Base-by-base conservation (phyloP, 2,888 invertebrate species). In the Microdon myrmicae region DNA sequence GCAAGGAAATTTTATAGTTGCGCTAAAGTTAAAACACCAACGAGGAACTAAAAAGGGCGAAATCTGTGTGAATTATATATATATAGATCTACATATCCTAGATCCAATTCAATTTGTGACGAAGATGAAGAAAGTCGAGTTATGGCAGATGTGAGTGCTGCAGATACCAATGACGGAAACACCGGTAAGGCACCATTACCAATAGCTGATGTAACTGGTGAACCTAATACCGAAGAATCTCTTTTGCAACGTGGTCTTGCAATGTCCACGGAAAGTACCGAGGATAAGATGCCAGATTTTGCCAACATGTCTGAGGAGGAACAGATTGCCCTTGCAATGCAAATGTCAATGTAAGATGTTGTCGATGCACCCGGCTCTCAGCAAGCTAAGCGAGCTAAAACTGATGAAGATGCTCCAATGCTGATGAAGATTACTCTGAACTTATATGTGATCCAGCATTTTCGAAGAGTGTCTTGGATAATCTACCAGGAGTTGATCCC, bases 271-370 rank as follows among this genome's bases (percentile, higher is more conserved):
- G 92, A 92, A 69, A 75, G 55, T 54, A 76, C 79, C 10, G 80
- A 82, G 49, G 78, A 78, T 60, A 81, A 81, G 67, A 81, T 85
- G 56, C 89, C 90, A 4, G 92, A 95, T 79, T 90, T 94, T 75
- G 86, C 89, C 39, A 89, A 93, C 68, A 91, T 99, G 90, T 94
- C 96, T 8, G 99, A 99, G 79, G 99, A 99, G 74, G 97, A 99
- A 78, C 99, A 99, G 81, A 96, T 99, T 74, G 97, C 96, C 37
- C 94, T 96, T 76, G 99, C 99, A 12, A 94, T 99, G 91, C 95
- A 96, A 80, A 97, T 99, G 94, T 98, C 98, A n/a, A 94, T 99
- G 90, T 94, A 94, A 79, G 91, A 92, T 80, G 85, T 87, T 37
- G 85, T 72, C 73, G 82, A 82, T 71, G 83, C 82, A 35, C 75